Percentiles rank a stretch among this genome's conserved stretches.
Conservation (phyloP, 2,797 vertebrate species). For the Trachurus trachurus region DNA sequence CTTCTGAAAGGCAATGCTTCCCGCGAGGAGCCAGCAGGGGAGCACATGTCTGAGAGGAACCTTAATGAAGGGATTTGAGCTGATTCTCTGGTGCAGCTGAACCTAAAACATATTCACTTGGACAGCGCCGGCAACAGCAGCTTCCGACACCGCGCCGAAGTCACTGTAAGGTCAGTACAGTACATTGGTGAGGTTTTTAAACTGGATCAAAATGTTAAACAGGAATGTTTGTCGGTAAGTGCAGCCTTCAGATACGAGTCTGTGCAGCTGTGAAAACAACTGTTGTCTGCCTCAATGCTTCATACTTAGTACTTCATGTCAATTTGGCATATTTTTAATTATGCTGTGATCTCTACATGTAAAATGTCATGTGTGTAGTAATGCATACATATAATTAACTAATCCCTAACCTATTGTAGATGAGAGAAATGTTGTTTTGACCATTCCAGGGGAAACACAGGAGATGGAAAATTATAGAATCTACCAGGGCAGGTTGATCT, state of each 20-base stretch:
- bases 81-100: slow-evolving; percentile 43
- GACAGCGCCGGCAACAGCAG: slow-evolving; percentile 39
- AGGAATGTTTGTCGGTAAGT: neutral
- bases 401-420: neutral
- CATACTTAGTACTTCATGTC: neutral
- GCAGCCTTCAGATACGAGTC: slow-evolving; percentile 5
- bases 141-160: neutral
- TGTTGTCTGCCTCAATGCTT: neutral
- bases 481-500: too few species aligned
- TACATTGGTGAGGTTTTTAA: neutral
- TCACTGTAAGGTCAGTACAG: slow-evolving; percentile 50
- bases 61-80: slow-evolving; percentile 65
- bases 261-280: slow-evolving; percentile 65
- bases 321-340: neutral
- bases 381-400: neutral
- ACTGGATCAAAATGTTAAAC: neutral
- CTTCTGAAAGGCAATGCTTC: slow-evolving; percentile 11
- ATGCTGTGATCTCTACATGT: neutral
- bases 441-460: too few species aligned
- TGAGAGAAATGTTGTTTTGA: neutral
- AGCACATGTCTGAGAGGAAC: slow-evolving; percentile 41
- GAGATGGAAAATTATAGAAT: too few species aligned
- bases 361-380: neutral
- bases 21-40: slow-evolving; percentile 53
- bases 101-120: slow-evolving; percentile 1